Conservation (phyloP, 2,888 invertebrate species). For the Melinaea marsaeus region DNA sequence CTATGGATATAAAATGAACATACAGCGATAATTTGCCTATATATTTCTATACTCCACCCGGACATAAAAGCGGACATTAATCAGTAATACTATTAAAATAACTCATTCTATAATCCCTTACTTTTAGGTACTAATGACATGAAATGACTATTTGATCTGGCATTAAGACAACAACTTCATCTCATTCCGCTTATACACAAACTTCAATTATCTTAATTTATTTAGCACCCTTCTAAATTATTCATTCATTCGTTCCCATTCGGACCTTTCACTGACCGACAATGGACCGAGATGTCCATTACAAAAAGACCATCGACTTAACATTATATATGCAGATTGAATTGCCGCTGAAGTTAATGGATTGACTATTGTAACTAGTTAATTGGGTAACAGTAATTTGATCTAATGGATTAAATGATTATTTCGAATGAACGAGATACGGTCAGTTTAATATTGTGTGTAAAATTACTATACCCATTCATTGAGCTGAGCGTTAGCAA, state of each 20-base stretch:
- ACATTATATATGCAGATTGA: conserved; percentile 69
- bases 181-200: conserved; percentile 6
- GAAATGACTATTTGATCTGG: too few relatives aligned
- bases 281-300: conserved; percentile 51
- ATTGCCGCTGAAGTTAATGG: conserved; percentile 41
- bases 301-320: conserved; percentile 60
- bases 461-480: neutral
- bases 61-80: too few relatives aligned
- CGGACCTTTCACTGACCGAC: conserved; percentile 56
- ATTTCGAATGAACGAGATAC: neutral
- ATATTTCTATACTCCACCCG: too few relatives aligned
- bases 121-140: too few relatives aligned
- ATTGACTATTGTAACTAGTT: conserved; percentile 46
- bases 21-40: too few relatives aligned
- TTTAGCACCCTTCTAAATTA: conserved; percentile 52
- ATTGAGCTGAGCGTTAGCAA: too few relatives aligned
- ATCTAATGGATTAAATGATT: conserved; percentile 27
- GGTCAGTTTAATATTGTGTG: neutral
- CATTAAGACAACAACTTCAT: neutral
- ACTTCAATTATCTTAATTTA: conserved; percentile 32
- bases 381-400: conserved; percentile 37
- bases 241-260: conserved; percentile 56
- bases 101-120: too few relatives aligned
- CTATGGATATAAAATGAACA: too few relatives aligned
- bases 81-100: too few relatives aligned